phyloP scores from a whole-genome alignment of 2,888 invertebrate species.

The Apotomis betuletana region DNA sequence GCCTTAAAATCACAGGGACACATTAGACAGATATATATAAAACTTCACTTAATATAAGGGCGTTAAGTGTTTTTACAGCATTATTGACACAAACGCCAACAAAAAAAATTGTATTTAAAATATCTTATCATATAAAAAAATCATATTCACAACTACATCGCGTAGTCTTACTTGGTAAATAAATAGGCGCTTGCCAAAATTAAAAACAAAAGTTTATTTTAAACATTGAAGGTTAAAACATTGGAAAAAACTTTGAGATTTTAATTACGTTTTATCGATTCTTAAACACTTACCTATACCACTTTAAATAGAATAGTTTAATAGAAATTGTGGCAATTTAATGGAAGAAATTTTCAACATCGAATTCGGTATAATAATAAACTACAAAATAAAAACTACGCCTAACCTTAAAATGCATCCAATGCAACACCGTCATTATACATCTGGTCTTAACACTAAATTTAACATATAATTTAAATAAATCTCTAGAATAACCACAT shows the following conservation, averaged over 20 bases:
- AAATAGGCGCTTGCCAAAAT: constrained; percentile 15
- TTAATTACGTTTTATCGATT: constrained; percentile 45
- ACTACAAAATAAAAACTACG: constrained; percentile 59
- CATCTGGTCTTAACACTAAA: constrained; percentile 56
- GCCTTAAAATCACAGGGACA: constrained; percentile 50
- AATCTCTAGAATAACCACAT: constrained; percentile 71
- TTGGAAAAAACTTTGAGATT: constrained; percentile 28
- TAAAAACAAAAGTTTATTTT: constrained; percentile 13
- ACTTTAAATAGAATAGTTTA: constrained; percentile 58
- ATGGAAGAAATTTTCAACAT: constrained; percentile 77
- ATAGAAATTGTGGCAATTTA: constrained; percentile 76
- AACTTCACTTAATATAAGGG: constrained; percentile 18
- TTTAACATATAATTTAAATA: constrained; percentile 64
- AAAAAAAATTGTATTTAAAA: neutral
- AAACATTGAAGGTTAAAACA: constrained; percentile 22
- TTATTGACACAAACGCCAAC: neutral
- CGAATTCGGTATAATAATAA: constrained; percentile 71
- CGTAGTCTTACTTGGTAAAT: neutral
- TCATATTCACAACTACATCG: neutral
- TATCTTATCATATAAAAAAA: neutral
- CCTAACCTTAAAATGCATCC: constrained; percentile 64
- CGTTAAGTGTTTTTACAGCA: too few relatives aligned
- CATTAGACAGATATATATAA: constrained; percentile 22
- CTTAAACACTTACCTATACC: constrained; percentile 56
- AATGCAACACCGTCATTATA: constrained; percentile 62